Evolutionary conservation across 64 coral and sea anemone genomes (phyloP), one percentile per base, ranked within the genome.

Genomic region (Porites australiensis): DNA sequence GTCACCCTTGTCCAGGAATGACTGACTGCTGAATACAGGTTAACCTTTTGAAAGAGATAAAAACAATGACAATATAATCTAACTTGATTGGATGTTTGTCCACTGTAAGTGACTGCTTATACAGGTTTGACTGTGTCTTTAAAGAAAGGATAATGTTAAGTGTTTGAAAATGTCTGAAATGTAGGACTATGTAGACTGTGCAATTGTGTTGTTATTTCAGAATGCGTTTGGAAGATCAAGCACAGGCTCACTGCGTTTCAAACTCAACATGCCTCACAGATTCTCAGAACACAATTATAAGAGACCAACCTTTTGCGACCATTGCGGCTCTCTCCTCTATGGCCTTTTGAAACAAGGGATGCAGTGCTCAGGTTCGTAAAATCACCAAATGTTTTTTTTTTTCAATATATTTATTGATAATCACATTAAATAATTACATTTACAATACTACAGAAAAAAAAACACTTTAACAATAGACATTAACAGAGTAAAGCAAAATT

Each of bases 261-360:
- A 93, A 21, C 16, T 99, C 15, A 92, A 99, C 79, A 88, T 99
- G 13, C 94, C 98, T 46, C 98, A 99, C 60, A 92, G 77, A 86
- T 99, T 99, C 79, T 72, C 58, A 63, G 92, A 86, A 70, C 91
- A 96, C 15, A 91, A 66, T 51, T 99, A 99, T 64, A 96, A 72
- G 50, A 60, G 94, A 62, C 98, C 98, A 45, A 99, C 98, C 10
- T 99, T 99, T 64, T 99, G 98, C 89, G 94, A 99, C 48, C 98
- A 96, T 18, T 99, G 98, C 92, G 98, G 98, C 3, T 99, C 98
- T 9, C 77, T 99, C 65, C 77, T 99, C 13, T 99, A 99, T 94
- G 98, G 98, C 4, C 46, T 99, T 9, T 52, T 94, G 15, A 74
- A 91, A 74, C 98, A 99, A 67, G 98, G 98, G 15, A 90, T 99